phyloP scores from a whole-genome alignment of 2,797 vertebrate genomes.

The Hybognathus amarus region DNA sequence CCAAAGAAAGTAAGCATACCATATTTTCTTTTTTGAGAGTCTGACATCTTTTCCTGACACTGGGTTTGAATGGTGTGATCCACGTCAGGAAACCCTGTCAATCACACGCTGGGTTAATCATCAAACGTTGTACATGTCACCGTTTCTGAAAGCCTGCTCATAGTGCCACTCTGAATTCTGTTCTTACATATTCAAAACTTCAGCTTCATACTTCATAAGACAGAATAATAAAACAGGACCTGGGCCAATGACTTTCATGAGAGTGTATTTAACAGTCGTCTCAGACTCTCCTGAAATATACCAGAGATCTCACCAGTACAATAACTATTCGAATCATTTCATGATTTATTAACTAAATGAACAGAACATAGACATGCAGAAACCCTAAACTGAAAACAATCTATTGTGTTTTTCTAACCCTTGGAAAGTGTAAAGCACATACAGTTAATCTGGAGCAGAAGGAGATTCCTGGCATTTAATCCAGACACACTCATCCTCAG shows the following conservation, averaged over 20 bases:
- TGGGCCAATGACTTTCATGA: not conserved
- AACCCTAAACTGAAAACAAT: not conserved
- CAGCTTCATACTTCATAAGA: not conserved
- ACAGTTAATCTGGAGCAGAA: not conserved
- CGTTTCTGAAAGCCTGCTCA: not conserved
- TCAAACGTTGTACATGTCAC: not conserved
- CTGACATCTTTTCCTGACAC: not conserved
- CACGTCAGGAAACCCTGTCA: not conserved
- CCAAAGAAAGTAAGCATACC: not conserved
- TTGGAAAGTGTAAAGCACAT: not conserved
- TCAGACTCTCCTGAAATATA: not conserved
- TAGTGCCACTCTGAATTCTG: not conserved
- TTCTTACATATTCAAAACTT: not conserved
- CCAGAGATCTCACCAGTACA: not conserved
- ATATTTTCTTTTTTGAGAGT: not conserved
- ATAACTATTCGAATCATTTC: not conserved
- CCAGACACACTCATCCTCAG: constrained; percentile 43
- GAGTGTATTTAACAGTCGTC: not conserved
- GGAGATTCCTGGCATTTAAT: constrained; percentile 33
- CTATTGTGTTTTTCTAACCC: no score
- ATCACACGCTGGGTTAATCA: not conserved
- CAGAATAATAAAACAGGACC: not conserved
- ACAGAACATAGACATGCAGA: not conserved
- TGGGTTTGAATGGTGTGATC: not conserved
- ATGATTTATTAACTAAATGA: not conserved